These are phyloP conservation scores for Penaeus chinensis DNA, from an alignment of 1,140 invertebrate genomes.

Conservation along the genomic window DNA sequence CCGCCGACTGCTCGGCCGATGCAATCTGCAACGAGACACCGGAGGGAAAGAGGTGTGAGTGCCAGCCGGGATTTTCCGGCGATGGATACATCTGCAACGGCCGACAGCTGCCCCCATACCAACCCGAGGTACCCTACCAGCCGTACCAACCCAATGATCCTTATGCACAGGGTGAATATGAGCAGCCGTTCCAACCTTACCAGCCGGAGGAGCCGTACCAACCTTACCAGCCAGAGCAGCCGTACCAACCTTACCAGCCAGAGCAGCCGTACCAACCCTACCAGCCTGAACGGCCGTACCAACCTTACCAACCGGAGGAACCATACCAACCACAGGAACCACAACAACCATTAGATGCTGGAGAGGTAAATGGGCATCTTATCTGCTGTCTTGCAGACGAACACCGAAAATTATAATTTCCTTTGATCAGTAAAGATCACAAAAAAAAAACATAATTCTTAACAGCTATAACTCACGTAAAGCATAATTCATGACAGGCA, in stretches of 20 bases:
- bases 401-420: too few relatives aligned
- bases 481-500: too few relatives aligned
- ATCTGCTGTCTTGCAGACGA: too few relatives aligned
- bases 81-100: slow-evolving; percentile 39
- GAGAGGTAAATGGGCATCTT: too few relatives aligned
- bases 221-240: neutral
- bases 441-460: too few relatives aligned
- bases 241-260: slow-evolving; percentile 10
- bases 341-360: neutral
- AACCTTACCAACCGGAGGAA: neutral
- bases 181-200: slow-evolving; percentile 15
- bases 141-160: slow-evolving; percentile 24
- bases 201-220: slow-evolving; percentile 4
- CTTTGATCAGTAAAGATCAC: too few relatives aligned
- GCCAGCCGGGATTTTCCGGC: slow-evolving; percentile 27
- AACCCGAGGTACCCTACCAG: slow-evolving; percentile 21
- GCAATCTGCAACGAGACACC: too few relatives aligned
- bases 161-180: neutral
- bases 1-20: too few relatives aligned
- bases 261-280: slow-evolving; percentile 11
- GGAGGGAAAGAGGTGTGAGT: slow-evolving; percentile 1
- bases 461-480: too few relatives aligned
- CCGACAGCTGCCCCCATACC: neutral
- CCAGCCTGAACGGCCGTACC: slow-evolving; percentile 4
- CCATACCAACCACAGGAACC: neutral